Percentiles rank a stretch among this genome's conserved stretches.
Evolutionary conservation across 1,140 invertebrate species (phyloP).

Genomic region (Latrodectus geometricus): DNA sequence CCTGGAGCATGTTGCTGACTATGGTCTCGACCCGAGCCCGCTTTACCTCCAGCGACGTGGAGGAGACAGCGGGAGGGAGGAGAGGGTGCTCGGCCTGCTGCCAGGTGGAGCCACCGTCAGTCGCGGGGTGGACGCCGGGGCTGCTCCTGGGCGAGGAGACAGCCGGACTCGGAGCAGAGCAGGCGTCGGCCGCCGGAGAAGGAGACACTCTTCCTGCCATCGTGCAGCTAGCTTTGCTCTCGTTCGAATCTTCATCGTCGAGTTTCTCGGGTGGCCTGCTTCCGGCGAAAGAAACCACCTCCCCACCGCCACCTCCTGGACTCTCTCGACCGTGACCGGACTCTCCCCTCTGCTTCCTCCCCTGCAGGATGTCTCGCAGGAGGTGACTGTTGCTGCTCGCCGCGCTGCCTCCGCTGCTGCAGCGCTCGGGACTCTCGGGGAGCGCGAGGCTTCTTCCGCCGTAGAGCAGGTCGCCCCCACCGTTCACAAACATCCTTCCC

Average conservation of each 20-base stretch:
- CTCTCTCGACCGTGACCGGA: slow-evolving; percentile 28
- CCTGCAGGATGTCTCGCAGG: slow-evolving; percentile 70
- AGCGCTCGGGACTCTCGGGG: slow-evolving; percentile 26
- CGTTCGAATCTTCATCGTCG: slow-evolving; percentile 67
- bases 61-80: slow-evolving; percentile 6
- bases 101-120: background rate
- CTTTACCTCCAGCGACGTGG: slow-evolving; percentile 78
- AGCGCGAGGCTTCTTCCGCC: background rate
- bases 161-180: background rate
- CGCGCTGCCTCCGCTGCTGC: slow-evolving; percentile 37
- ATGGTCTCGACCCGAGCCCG: slow-evolving; percentile 94
- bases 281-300: background rate
- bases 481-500: slow-evolving; percentile 32
- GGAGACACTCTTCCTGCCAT: slow-evolving; percentile 21
- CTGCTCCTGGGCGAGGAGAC: slow-evolving; percentile 9
- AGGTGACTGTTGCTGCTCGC: slow-evolving; percentile 68
- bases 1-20: slow-evolving; percentile 84
- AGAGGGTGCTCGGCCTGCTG: background rate
- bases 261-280: slow-evolving; percentile 63
- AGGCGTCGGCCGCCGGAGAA: slow-evolving; percentile 6
- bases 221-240: slow-evolving; percentile 22
- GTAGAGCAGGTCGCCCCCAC: background rate
- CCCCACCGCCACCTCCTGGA: background rate
- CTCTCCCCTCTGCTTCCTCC: slow-evolving; percentile 39
- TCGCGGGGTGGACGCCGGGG: slow-evolving; percentile 1